phyloP scores from a whole-genome alignment of 2,797 vertebrate species.

The Xerus rutilus region DNA sequence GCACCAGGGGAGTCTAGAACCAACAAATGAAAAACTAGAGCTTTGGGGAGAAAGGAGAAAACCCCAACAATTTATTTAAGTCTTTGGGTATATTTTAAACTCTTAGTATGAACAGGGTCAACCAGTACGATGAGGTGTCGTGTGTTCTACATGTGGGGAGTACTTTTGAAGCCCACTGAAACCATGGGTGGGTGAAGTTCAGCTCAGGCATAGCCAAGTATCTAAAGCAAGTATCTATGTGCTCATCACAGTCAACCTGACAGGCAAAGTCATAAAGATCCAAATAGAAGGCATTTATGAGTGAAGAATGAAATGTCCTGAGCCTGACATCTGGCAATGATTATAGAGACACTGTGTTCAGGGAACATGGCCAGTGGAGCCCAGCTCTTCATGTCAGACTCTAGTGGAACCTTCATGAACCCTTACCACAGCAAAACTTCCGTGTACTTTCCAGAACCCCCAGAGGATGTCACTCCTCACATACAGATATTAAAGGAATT shows the following conservation, averaged over 20 bases:
- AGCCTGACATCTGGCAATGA: neutral
- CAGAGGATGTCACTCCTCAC: neutral
- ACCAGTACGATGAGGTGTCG: neutral
- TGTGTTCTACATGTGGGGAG: neutral
- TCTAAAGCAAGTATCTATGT: neutral
- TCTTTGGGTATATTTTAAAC: neutral
- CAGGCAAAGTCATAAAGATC: neutral
- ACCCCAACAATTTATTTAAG: neutral
- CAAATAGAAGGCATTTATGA: neutral
- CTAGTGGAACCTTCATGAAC: neutral
- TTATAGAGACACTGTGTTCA: neutral
- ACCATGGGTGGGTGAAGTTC: neutral
- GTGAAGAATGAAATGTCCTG: neutral
- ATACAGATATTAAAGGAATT: neutral
- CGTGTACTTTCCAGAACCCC: neutral
- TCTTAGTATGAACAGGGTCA: neutral
- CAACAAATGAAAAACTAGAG: slow-evolving; percentile 23
- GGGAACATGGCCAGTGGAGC: neutral
- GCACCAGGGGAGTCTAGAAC: neutral
- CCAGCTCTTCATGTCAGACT: neutral
- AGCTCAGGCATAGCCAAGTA: neutral
- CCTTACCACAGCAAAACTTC: neutral
- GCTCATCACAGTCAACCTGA: neutral
- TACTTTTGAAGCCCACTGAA: neutral
- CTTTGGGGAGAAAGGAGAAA: slow-evolving; percentile 25